Conservation (phyloP, 2,888 invertebrate species). For the Cheilosia urbana region DNA sequence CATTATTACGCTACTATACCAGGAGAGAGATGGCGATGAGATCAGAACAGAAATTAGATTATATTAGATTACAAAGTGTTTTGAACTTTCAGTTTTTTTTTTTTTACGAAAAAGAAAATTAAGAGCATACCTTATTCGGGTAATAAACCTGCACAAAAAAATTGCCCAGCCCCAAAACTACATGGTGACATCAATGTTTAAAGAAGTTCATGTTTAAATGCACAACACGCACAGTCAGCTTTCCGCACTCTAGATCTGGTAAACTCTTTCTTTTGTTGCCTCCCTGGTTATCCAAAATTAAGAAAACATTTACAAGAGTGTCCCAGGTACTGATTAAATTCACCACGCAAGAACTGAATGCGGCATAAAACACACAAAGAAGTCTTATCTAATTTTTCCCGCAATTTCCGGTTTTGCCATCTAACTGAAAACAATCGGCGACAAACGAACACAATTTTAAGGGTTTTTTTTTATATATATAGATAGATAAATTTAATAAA, state of each 20-base stretch:
- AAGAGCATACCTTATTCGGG: too few species aligned
- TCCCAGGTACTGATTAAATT: slow-evolving; percentile 11
- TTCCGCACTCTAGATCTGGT: too few species aligned
- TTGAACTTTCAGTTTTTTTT: neutral
- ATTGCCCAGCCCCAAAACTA: neutral
- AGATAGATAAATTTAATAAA: too few species aligned
- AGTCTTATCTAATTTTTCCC: neutral
- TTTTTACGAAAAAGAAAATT: too few species aligned
- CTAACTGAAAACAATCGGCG: too few species aligned
- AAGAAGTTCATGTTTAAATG: neutral
- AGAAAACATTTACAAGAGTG: slow-evolving; percentile 3
- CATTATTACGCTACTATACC: neutral
- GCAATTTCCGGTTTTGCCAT: neutral
- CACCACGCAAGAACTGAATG: slow-evolving; percentile 11
- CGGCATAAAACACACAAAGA: neutral
- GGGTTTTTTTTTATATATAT: too few species aligned
- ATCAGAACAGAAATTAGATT: slow-evolving; percentile 25
- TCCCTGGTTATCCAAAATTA: slow-evolving; percentile 2
- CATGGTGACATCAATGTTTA: slow-evolving; percentile 44
- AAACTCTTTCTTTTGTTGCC: neutral
- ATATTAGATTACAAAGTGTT: neutral
- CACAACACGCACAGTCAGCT: neutral
- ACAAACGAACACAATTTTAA: too few species aligned
- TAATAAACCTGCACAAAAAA: neutral
- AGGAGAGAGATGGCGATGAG: slow-evolving; percentile 1